phyloP scores from a whole-genome alignment of 2,888 invertebrate species.

The Xylocampa areola region DNA sequence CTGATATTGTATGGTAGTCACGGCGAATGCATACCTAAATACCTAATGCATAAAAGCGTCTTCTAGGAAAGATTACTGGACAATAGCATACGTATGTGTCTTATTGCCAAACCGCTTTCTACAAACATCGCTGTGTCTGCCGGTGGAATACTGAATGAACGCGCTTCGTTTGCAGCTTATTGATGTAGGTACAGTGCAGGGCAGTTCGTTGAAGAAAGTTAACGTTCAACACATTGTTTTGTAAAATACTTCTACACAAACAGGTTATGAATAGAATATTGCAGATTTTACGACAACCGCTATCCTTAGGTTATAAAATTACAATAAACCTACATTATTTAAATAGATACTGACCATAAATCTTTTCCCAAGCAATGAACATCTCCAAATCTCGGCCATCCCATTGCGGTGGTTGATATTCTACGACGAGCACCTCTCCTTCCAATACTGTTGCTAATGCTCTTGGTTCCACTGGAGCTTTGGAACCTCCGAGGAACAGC shows the following conservation, averaged over 20 bases:
- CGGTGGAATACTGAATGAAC: constrained; percentile 79
- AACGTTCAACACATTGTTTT: constrained; percentile 30
- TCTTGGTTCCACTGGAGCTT: constrained; percentile 91
- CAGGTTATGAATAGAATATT: constrained; percentile 19
- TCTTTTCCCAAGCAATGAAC: constrained; percentile 86
- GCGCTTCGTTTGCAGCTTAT: constrained; percentile 65
- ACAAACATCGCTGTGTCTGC: constrained; percentile 77
- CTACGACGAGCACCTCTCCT: constrained; percentile 91
- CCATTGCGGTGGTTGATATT: constrained; percentile 89
- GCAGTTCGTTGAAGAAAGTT: constrained; percentile 48
- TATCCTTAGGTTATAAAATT: constrained; percentile 15
- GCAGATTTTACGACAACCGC: constrained; percentile 23
- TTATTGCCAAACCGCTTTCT: constrained; percentile 89
- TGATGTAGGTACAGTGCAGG: constrained; percentile 56
- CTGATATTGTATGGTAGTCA: constrained; percentile 75
- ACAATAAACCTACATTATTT: constrained; percentile 7
- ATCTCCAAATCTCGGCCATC: constrained; percentile 87
- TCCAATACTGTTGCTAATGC: constrained; percentile 89
- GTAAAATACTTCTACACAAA: constrained; percentile 7
- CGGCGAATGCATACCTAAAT: constrained; percentile 75
- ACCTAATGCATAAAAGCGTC: constrained; percentile 80
- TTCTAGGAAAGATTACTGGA: constrained; percentile 88
- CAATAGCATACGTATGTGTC: constrained; percentile 82
- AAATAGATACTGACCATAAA: constrained; percentile 78
- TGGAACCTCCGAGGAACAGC: constrained; percentile 90